Base-by-base conservation (phyloP, 1,140 invertebrate species). In the Pseudomyrmex dendroicus region DNA sequence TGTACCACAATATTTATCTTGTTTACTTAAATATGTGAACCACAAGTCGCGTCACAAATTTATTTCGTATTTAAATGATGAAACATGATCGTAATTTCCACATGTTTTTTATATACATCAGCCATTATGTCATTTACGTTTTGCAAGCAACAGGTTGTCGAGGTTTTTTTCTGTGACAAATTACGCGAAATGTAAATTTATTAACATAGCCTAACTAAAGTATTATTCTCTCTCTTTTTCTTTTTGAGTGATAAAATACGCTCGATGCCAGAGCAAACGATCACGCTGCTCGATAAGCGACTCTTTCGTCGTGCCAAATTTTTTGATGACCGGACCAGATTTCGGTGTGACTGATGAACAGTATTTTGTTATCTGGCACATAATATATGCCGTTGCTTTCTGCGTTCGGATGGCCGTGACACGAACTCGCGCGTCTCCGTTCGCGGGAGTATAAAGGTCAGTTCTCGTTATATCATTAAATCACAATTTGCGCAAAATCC, bases 151-250 rank as follows among this genome's bases (percentile, higher is more conserved):
- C 50, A 56, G 44, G n/a, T 70, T 17, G 12, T 68, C 52, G 20
- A 59, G n/a, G 15, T 72, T 4, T 70, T 48, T 25, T 68, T 2
- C 61, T 73, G 68, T 87, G 73, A 87, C 85, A 84, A 87, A 87
- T 86, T 84, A 64, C 35, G 74, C 63, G 68, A 44, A 63, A 87
- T 87, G 74, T 62, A 78, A 82, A 87, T 87, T 86, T 57, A 73
- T 59, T 76, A 62, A 82, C 44, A 82, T 25, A 12, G 13, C 17
- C 22, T 52, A 52, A 52, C 62, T 3, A 9, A 52, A 9, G n/a
- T 76, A 56, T 52, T 35, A 35, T 35, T 35, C 0, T 35, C 35
- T 35, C 0, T 35, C 35, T 35, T 35, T 35, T 4, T 35, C 35
- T 35, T 7, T 35, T 63, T 35, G 48, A 8, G 9, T 48, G 50